Conservation (phyloP, 2,888 invertebrate species). For the Cephus rjabovi region DNA sequence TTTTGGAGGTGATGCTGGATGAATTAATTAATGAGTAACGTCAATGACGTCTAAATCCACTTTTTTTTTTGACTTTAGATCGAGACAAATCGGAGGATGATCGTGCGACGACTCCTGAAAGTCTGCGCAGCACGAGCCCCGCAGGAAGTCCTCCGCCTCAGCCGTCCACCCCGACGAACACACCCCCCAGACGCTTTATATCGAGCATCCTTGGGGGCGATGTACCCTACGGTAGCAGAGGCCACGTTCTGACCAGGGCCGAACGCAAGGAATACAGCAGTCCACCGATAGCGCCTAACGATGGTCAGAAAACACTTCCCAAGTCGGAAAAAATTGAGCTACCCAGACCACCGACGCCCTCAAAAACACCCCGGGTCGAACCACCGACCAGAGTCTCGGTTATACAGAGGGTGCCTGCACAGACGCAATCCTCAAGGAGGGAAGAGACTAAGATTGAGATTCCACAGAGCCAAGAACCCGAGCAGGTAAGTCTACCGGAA, state of each 20-base stretch:
- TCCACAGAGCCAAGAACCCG: slow-evolving; percentile 63
- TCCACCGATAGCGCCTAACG: slow-evolving; percentile 70
- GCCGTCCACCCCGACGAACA: slow-evolving; percentile 42
- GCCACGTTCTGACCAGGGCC: slow-evolving; percentile 83
- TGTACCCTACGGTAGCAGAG: slow-evolving; percentile 83
- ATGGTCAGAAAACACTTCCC: slow-evolving; percentile 75
- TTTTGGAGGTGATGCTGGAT: neutral
- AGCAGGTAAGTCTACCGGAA: slow-evolving; percentile 50
- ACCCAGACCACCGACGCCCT: slow-evolving; percentile 70
- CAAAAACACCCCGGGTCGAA: slow-evolving; percentile 71
- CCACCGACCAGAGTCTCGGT: slow-evolving; percentile 82
- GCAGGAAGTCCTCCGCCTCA: slow-evolving; percentile 58
- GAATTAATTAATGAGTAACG: neutral
- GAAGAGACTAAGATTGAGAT: slow-evolving; percentile 60
- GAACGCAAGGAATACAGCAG: slow-evolving; percentile 80
- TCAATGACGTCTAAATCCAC: slow-evolving; percentile 9
- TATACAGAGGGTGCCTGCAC: slow-evolving; percentile 81
- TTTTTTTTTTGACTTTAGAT: slow-evolving; percentile 46
- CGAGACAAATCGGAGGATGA: slow-evolving; percentile 65
- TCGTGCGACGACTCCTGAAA: slow-evolving; percentile 62
- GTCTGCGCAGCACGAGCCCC: slow-evolving; percentile 55
- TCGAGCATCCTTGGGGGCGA: slow-evolving; percentile 86
- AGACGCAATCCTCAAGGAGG: slow-evolving; percentile 54
- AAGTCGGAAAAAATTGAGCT: slow-evolving; percentile 63
- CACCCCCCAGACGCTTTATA: slow-evolving; percentile 76